Evolutionary conservation across 1,140 invertebrate species (phyloP).

Genomic region (Drosophila eugracilis): DNA sequence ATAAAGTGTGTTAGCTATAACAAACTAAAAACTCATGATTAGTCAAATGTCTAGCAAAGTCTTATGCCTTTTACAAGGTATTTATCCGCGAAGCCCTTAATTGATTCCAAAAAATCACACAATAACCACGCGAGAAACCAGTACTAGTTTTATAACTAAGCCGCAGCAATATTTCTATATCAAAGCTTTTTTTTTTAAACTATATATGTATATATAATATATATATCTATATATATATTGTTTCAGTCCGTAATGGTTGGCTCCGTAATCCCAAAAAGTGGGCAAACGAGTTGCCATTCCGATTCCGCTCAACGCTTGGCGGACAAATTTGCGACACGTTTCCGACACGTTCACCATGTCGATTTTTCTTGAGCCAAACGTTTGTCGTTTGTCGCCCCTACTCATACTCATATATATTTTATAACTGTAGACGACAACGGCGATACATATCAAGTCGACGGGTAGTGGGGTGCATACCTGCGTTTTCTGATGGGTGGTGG

Average conservation of each 20-base stretch:
- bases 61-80: background rate
- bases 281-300: conserved; percentile 59
- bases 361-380: conserved; percentile 78
- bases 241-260: conserved; percentile 32
- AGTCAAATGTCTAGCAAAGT: no score
- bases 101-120: background rate
- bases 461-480: conserved; percentile 53
- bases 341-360: conserved; percentile 79
- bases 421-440: conserved; percentile 64
- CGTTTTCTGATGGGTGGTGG: conserved; percentile 51
- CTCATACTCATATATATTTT: conserved; percentile 80
- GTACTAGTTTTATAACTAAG: conserved; percentile 26
- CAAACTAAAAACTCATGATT: no score
- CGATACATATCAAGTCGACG: conserved; percentile 67
- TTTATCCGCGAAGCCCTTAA: background rate
- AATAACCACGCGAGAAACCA: conserved; percentile 4
- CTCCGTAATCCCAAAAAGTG: conserved; percentile 68
- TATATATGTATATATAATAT: no score
- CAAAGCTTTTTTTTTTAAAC: background rate
- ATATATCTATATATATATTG: no score
- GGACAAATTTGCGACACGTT: conserved; percentile 80
- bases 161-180: conserved; percentile 3
- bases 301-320: conserved; percentile 22
- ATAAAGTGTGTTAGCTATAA: no score
- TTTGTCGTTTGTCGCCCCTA: conserved; percentile 63